These are phyloP conservation scores for Callionymus lyra DNA, from an alignment of 2,113 vertebrate genomes.

Conservation along the genomic window DNA sequence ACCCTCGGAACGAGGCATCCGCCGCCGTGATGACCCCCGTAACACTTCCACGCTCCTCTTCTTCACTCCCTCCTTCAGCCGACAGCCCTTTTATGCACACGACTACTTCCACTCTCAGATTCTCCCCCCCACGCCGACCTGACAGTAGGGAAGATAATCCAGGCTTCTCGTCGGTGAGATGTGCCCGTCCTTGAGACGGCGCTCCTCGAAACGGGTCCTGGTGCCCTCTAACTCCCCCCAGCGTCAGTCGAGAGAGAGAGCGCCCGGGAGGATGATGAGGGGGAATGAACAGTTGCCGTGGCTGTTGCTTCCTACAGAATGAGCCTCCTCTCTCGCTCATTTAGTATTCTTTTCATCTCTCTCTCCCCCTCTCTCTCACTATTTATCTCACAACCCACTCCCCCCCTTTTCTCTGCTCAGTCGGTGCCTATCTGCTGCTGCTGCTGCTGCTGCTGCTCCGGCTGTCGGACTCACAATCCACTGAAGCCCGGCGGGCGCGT, in stretches of 20 bases:
- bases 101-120: slow-evolving; percentile 2
- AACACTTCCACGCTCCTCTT: slow-evolving; percentile 14
- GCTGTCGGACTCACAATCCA: slow-evolving; percentile 47
- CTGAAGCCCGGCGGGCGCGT: slow-evolving; percentile 29
- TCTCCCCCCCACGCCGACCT: too few species aligned
- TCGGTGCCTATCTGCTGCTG: slow-evolving; percentile 43
- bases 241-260: slow-evolving; percentile 24
- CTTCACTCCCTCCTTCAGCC: slow-evolving; percentile 17
- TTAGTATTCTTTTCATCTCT: slow-evolving; percentile 12
- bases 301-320: slow-evolving; percentile 42
- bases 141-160: slow-evolving; percentile 8
- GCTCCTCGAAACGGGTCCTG: slow-evolving; percentile 33
- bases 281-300: slow-evolving; percentile 38
- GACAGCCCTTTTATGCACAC: slow-evolving; percentile 4
- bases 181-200: slow-evolving; percentile 13
- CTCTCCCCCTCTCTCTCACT: slow-evolving; percentile 15
- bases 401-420: slow-evolving; percentile 25
- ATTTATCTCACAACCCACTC: slow-evolving; percentile 17
- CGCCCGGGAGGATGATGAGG: slow-evolving; percentile 33
- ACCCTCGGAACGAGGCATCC: slow-evolving; percentile 40
- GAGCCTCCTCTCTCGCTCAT: slow-evolving; percentile 33
- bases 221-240: slow-evolving; percentile 32
- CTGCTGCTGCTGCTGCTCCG: slow-evolving; percentile 41
- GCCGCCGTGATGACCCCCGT: slow-evolving; percentile 36
- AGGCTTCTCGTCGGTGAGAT: slow-evolving; percentile 15